phyloP scores from a whole-genome alignment of 1,140 invertebrate genomes.

The Polypedilum vanderplanki region DNA sequence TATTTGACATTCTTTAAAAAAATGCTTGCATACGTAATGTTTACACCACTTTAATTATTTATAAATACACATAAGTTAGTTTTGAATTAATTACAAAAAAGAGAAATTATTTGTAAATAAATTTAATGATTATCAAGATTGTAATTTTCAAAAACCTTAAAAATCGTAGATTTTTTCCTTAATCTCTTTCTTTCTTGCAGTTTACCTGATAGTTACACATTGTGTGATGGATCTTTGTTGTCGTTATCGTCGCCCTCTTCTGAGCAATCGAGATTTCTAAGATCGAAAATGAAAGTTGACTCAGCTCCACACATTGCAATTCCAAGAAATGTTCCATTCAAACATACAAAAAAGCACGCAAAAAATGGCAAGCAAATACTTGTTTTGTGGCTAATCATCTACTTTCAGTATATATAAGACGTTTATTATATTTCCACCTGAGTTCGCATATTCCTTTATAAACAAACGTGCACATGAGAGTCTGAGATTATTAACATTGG shows the following conservation, averaged over 20 bases:
- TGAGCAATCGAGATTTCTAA: neutral
- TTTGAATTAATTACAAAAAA: neutral
- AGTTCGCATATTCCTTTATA: no score
- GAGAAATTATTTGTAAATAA: neutral
- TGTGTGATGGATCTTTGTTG: neutral
- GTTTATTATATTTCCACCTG: no score
- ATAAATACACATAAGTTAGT: neutral
- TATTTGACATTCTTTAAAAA: no score
- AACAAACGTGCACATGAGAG: no score
- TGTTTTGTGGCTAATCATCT: constrained; percentile 5
- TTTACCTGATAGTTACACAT: neutral
- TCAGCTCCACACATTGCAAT: neutral
- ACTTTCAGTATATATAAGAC: constrained; percentile 2
- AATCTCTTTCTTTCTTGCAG: constrained; percentile 12
- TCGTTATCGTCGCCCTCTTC: neutral
- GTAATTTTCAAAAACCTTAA: neutral
- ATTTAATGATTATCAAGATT: neutral
- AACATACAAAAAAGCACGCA: neutral
- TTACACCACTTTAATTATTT: neutral
- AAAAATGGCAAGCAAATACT: neutral
- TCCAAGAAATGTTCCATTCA: neutral
- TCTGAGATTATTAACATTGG: no score
- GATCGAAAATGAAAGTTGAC: neutral
- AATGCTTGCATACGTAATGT: neutral
- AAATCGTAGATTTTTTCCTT: constrained; percentile 6